Evolutionary conservation across 2,888 invertebrate species (phyloP), one percentile per base, ranked within the genome.

Genomic region (Pinctada fucata): DNA sequence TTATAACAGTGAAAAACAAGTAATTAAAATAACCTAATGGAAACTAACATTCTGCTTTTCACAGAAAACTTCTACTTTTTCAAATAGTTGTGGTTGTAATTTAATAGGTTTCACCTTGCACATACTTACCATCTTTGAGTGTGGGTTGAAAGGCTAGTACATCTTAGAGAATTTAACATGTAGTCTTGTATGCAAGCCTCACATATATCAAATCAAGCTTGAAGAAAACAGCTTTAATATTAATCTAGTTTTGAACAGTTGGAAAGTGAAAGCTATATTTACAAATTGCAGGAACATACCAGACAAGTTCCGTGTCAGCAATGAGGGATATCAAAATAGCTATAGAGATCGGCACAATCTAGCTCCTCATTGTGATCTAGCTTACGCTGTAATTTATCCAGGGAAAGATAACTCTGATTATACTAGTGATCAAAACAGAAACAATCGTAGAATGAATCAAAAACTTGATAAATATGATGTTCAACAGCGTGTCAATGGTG

Each of bases 281-380:
- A 68, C 76, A 78, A 84, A 80, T 86, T 86, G 81, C 84, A 86
- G 86, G 86, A 68, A 69, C 75, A 78, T 79, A 51, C 83, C 85
- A 81, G 79, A 84, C 79, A 86, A 85, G 82, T 90, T 89, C 84
- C 87, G 90, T 69, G 89, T 91, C 71, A 88, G 87, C 80, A 82
- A 86, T 69, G 90, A 89, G 63, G 91, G 91, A 75, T 89, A 88
- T 85, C 82, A 84, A 78, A 90, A 89, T 83, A 86, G 90, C 65
- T 91, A 87, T 84, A 85, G 87, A 76, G 82, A 84, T 73, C 83
- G 87, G 64, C 82, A 83, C 64, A 79, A 84, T 66, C 72, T 83
- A 58, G 75, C 78, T 70, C 90, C 91, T 31, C 89, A 91, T 84
- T 85, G 85, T 82, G 90, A 91, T 81, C 73, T 79, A 73, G 87